Evolutionary conservation across 1,140 invertebrate genomes (phyloP), one percentile per base, ranked within the genome.

Genomic region (Periplaneta americana): DNA sequence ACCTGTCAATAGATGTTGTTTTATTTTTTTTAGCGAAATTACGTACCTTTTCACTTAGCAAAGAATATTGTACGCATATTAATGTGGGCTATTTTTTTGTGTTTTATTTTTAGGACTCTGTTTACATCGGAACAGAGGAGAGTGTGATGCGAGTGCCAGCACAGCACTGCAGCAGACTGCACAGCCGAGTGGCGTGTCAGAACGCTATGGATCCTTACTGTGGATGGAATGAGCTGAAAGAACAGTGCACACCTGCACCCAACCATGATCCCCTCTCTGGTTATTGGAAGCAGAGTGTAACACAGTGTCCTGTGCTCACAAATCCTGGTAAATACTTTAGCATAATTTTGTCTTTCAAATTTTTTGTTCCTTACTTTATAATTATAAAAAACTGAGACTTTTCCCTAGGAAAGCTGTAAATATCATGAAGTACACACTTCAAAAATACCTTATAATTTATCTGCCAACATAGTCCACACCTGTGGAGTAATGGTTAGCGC

Each of bases 191-290:
- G 5, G 91, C 93, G 2, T 98, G 97, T 87, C 85, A 97, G 31
- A 93, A 94, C 84, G 94, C 96, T 0, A 94, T 94, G 88, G 97
- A 98, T 88, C 97, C 97, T 0, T 97, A 98, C 86, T 98, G 97
- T 88, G 97, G 96, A 0, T 98, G 97, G 97, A 94, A 98, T 87
- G 93, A 94, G 80, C 89, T 92, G 6, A 87, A 91, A 9, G 91
- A 95, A 78, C 87, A 88, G 15, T 98, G 97, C 85, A 91, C 93
- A 0, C 88, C 92, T 0, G 91, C 94, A 0, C 93, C 92, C 1
- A 89, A 90, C 81, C 90, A 91, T 33, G 91, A 94, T 82, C 90
- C 92, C 0, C 87, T 89, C 17, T 90, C 87, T 32, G 90, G 89
- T 57, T 92, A 91, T 85, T 96, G 93, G 95, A 90, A 90, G n/a